Evolutionary conservation across 2,113 vertebrate genomes (phyloP).

Genomic region (Thalassarche chlororhynchos): DNA sequence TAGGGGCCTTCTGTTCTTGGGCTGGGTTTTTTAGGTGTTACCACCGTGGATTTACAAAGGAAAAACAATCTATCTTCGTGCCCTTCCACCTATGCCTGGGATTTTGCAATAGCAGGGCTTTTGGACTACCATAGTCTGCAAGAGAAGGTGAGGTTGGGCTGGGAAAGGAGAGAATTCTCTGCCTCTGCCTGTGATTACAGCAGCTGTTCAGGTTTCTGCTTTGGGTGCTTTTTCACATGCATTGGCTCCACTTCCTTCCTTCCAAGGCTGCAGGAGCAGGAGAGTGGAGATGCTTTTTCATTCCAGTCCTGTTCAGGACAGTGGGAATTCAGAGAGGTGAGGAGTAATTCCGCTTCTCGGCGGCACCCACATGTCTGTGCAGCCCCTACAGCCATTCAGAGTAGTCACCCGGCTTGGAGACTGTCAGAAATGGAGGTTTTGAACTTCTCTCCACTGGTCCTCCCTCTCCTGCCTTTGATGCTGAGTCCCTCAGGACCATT

Average conservation of each 20-base stretch:
- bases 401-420: not conserved
- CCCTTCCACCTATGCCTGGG: not conserved
- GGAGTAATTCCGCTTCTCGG: not conserved
- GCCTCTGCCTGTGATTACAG: not conserved
- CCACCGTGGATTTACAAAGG: not conserved
- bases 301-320: not conserved
- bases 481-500: not conserved
- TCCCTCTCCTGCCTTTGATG: not conserved
- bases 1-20: not conserved
- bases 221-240: not conserved
- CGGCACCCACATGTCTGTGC: rapidly evolving
- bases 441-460: not conserved
- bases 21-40: not conserved
- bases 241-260: not conserved
- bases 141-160: not conserved
- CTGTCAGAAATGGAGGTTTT: not conserved
- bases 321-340: not conserved
- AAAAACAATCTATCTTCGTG: not conserved
- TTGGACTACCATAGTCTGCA: not conserved
- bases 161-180: not conserved
- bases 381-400: not conserved
- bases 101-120: not conserved
- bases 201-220: not conserved
- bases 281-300: not conserved
- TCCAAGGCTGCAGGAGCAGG: not conserved